Evolutionary conservation across 2,113 vertebrate species (phyloP), one percentile per base, ranked within the genome.

Genomic region (Varanus salvator): DNA sequence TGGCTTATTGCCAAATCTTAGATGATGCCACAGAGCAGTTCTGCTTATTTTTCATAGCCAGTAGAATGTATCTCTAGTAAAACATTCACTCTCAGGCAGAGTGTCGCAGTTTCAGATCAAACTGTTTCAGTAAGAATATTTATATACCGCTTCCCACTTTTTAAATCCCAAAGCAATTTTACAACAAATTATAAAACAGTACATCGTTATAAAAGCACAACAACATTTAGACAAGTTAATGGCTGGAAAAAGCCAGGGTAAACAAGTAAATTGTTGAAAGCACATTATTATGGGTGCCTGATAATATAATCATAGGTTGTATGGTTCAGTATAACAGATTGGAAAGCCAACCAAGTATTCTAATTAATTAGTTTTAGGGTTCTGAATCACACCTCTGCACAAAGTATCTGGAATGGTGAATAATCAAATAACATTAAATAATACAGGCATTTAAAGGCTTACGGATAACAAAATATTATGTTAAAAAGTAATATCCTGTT

Each of bases 21-120:
- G 14, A 64, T 0, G 0, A 68, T 50, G 31, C 31, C 15, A 34
- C 25, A 80, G 34, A 81, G 21, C 50, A 54, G 3, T 64, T 3
- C 17, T 87, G 91, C 7, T 76, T 44, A 78, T 84, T 91, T 84
- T 64, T 44, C 84, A 23, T 23, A 72, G 80, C 81, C 69, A 88
- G 3, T 85, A n/a, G 0, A 82, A 52, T 85, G 57, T 48, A 87
- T 80, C 48, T 8, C 27, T 15, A 66, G 23, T 11, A 21, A 80
- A 86, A n/a, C 12, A 8, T 48, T 38, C 50, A 17, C 86, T 64
- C 52, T 78, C 66, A 80, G 74, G 19, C 23, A 48, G 19, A 12
- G 1, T 74, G 4, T 86, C 8, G 19, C 31, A 8, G 69, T 80
- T 90, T 54, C 85, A 85, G 64, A 44, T 19, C 17, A 77, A 72